Evolutionary conservation across 2,113 vertebrate species (phyloP).

Genomic region (rabbit (Oryctolagus cuniculus)): DNA sequence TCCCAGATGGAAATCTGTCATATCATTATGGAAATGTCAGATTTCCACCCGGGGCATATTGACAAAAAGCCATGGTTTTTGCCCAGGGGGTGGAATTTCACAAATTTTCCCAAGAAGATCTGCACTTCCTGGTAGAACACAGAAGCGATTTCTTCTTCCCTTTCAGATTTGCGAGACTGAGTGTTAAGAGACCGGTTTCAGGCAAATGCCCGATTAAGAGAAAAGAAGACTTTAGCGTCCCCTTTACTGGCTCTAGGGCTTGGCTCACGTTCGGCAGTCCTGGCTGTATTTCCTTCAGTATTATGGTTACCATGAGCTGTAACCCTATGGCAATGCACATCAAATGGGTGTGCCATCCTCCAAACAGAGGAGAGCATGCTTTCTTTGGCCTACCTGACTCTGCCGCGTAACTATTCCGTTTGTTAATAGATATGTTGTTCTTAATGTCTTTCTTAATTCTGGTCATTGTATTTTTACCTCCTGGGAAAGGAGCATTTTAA

Average conservation of each 20-base stretch:
- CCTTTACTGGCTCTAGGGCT: background rate
- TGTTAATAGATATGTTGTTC: constrained; percentile 56
- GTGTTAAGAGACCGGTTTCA: constrained; percentile 66
- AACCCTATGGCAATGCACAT: background rate
- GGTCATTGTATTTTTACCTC: constrained; percentile 27
- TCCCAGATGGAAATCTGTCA: constrained; percentile 86
- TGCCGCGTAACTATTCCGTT: constrained; percentile 11
- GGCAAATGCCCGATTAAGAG: constrained; percentile 72
- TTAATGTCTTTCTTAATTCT: constrained; percentile 69
- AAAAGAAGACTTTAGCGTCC: constrained; percentile 57
- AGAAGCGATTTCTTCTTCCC: constrained; percentile 73
- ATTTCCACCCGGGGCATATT: constrained; percentile 86
- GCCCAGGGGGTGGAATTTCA: constrained; percentile 86
- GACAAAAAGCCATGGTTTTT: constrained; percentile 86
- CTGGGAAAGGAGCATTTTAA: constrained; percentile 64
- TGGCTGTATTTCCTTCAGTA: background rate
- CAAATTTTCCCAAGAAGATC: constrained; percentile 83
- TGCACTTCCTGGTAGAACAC: constrained; percentile 70
- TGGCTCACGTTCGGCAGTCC: background rate
- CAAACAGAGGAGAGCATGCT: background rate
- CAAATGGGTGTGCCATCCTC: background rate
- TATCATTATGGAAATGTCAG: constrained; percentile 87
- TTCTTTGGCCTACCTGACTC: constrained; percentile 56
- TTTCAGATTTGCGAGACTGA: constrained; percentile 64
- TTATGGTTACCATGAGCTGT: background rate